Conservation (phyloP, 2,888 invertebrate genomes). For the Ochlodes sylvanus region DNA sequence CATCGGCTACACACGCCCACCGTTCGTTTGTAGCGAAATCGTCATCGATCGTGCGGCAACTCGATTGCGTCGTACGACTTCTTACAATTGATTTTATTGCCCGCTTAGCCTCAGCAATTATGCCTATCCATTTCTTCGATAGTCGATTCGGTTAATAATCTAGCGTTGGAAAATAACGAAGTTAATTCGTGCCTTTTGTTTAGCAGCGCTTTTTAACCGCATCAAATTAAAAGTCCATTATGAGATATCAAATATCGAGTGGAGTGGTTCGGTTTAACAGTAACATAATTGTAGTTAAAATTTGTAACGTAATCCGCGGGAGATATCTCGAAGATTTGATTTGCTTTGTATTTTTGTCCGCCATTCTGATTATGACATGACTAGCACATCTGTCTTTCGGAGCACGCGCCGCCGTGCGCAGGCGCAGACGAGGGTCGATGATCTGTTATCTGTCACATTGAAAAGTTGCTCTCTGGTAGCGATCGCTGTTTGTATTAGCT, state of each 20-base stretch:
- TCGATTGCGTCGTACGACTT: constrained; percentile 64
- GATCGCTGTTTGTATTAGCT: constrained; percentile 54
- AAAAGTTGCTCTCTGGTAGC: constrained; percentile 60
- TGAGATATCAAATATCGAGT: constrained; percentile 58
- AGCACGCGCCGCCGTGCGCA: constrained; percentile 65
- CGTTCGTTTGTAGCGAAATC: constrained; percentile 59
- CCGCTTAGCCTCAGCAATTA: constrained; percentile 37
- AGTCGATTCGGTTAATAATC: constrained; percentile 33
- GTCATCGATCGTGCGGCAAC: constrained; percentile 54
- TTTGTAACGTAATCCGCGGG: constrained; percentile 77
- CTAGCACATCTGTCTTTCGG: constrained; percentile 72
- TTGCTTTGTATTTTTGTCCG: constrained; percentile 73
- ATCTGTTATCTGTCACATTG: constrained; percentile 62
- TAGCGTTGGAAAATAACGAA: constrained; percentile 38
- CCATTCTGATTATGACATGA: constrained; percentile 77
- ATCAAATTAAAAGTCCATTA: constrained; percentile 72
- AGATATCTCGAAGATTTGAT: constrained; percentile 78
- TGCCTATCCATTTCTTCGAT: constrained; percentile 36
- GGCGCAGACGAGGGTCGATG: constrained; percentile 62
- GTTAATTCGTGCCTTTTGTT: constrained; percentile 39
- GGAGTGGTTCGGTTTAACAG: constrained; percentile 59
- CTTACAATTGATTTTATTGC: constrained; percentile 38
- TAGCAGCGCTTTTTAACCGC: constrained; percentile 37
- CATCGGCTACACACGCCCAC: constrained; percentile 78
- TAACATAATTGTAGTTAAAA: constrained; percentile 77